Conservation (phyloP, 2,113 vertebrate species). For the Isichthys henryi region DNA sequence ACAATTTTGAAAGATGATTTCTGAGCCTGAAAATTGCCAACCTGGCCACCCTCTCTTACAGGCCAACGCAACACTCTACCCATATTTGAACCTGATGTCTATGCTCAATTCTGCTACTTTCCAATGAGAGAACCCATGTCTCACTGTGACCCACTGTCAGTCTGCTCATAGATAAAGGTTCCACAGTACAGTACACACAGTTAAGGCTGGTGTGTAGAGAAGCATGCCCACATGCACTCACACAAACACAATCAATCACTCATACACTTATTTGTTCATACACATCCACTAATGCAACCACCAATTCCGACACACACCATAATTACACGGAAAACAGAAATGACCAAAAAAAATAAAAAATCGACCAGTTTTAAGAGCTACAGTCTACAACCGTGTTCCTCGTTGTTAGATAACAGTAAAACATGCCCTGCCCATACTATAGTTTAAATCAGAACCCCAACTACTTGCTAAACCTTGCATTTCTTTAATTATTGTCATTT, state of each 20-base stretch:
- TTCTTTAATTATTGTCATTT: background rate
- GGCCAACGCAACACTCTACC: background rate
- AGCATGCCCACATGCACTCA: background rate
- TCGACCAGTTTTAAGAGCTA: background rate
- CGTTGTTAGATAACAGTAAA: background rate
- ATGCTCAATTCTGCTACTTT: background rate
- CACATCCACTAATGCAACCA: background rate
- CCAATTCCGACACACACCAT: background rate
- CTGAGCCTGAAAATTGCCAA: background rate
- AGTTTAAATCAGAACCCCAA: background rate
- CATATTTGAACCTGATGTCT: background rate
- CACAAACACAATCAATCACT: background rate
- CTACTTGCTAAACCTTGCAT: background rate
- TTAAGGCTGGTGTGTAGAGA: background rate
- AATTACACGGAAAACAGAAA: background rate
- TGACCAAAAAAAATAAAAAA: background rate
- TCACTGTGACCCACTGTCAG: background rate
- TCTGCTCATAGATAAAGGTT: background rate
- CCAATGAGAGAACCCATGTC: background rate
- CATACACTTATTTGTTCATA: background rate
- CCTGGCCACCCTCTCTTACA: background rate
- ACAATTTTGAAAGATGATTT: background rate
- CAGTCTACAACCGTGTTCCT: background rate
- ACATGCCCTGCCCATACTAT: background rate
- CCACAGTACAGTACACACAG: background rate